A percentile compares a stretch with the other conserved stretches of the same genome.
phyloP scores from a whole-genome alignment of 2,888 invertebrate species.

The Eristalis intricaria region DNA sequence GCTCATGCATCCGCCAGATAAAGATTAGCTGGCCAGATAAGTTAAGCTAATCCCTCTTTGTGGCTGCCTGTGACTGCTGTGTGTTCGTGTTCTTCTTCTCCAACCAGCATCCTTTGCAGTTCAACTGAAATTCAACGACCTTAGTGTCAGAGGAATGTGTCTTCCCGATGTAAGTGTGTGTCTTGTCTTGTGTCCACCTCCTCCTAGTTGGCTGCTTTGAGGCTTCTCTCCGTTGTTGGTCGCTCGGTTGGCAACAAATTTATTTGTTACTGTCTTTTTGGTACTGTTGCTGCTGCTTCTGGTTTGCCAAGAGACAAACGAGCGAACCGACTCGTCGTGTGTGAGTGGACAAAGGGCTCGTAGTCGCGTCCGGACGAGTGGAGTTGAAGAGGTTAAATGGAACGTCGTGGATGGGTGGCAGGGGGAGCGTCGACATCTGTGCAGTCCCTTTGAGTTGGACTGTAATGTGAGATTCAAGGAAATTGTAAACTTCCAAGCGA shows the following conservation, averaged over 20 bases:
- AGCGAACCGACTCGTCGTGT: not conserved
- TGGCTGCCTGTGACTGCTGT: constrained; percentile 23
- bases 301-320: constrained; percentile 32
- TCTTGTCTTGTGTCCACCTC: constrained; percentile 23
- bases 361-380: not conserved
- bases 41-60: constrained; percentile 57
- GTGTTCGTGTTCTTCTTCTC: not conserved
- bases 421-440: not conserved
- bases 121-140: constrained; percentile 59
- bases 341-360: not conserved
- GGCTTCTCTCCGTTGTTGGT: constrained; percentile 3
- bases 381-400: not conserved
- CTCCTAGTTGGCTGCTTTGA: constrained; percentile 20
- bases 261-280: constrained; percentile 22
- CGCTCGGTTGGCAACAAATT: not conserved
- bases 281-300: constrained; percentile 28
- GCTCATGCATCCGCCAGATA: constrained; percentile 41
- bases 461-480: not conserved
- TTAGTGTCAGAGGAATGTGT: constrained; percentile 54
- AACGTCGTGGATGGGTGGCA: no score
- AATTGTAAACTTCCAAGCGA: not conserved
- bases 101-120: constrained; percentile 30
- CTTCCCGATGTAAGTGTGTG: constrained; percentile 21
- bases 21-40: constrained; percentile 59
- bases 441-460: not conserved